phyloP scores from a whole-genome alignment of 2,113 vertebrate genomes.

The Entelurus aequoreus region DNA sequence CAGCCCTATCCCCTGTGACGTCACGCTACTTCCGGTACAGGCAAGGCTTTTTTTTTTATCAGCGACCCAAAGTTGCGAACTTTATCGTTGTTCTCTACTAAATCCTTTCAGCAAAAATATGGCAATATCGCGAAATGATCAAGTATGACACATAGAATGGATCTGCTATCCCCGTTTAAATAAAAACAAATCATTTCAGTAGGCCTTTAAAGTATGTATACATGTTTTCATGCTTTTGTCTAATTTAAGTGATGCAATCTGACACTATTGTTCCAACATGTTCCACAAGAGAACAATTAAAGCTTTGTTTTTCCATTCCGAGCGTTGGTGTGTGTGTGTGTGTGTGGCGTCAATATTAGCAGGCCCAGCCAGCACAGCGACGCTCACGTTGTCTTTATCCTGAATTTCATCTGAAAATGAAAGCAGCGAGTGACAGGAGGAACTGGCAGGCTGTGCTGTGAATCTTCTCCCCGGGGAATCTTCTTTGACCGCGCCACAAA shows the following conservation, averaged over 20 bases:
- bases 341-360: constrained; percentile 20
- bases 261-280: constrained; percentile 5
- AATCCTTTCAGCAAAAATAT: too few relatives aligned
- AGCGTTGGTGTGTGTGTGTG: background rate
- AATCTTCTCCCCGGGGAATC: constrained; percentile 58
- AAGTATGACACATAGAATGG: too few relatives aligned
- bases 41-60: too few relatives aligned
- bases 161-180: too few relatives aligned
- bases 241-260: background rate
- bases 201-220: background rate
- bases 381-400: constrained; percentile 39
- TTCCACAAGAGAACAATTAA: constrained; percentile 15
- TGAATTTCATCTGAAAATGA: constrained; percentile 56
- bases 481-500: constrained; percentile 54
- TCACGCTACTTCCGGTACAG: too few relatives aligned
- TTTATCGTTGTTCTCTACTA: too few relatives aligned
- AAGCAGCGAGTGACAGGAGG: constrained; percentile 61
- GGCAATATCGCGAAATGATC: too few relatives aligned
- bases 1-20: too few relatives aligned
- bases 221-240: background rate
- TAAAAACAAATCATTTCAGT: too few relatives aligned
- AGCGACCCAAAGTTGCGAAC: too few relatives aligned
- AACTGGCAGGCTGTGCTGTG: constrained; percentile 63
- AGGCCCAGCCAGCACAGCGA: constrained; percentile 24
- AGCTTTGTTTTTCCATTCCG: constrained; percentile 2